Percentiles rank a stretch among this genome's conserved stretches.
These are phyloP conservation scores for Leucoma salicis DNA, from an alignment of 2,888 invertebrate species.

Conservation along the genomic window DNA sequence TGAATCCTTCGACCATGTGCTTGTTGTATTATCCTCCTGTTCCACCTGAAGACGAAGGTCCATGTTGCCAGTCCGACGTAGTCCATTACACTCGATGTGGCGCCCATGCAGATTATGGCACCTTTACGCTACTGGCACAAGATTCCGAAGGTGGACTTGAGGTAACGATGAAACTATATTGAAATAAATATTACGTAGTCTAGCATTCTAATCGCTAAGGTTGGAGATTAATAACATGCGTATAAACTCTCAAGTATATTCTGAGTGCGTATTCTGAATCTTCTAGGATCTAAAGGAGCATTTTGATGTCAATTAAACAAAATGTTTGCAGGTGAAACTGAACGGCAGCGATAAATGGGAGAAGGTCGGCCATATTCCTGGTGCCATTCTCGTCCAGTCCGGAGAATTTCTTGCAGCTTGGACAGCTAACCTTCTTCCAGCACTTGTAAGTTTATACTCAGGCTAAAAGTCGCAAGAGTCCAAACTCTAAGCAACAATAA, in stretches of 20 bases:
- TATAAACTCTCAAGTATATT: no score
- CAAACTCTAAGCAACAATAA: no score
- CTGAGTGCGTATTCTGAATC: no score
- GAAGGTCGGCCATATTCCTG: slow-evolving; percentile 88
- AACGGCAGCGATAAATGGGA: slow-evolving; percentile 86
- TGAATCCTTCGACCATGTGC: slow-evolving; percentile 86
- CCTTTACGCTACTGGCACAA: slow-evolving; percentile 87
- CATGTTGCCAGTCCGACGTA: slow-evolving; percentile 56
- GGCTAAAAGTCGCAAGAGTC: no score
- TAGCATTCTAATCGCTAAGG: no score
- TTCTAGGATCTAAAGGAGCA: no score
- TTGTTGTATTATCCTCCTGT: slow-evolving; percentile 88
- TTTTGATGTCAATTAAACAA: no score
- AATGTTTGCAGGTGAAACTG: slow-evolving; percentile 82
- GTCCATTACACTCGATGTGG: slow-evolving; percentile 84
- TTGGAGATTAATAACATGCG: no score
- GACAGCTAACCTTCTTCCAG: slow-evolving; percentile 87
- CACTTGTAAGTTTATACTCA: slow-evolving; percentile 85
- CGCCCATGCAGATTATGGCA: slow-evolving; percentile 88
- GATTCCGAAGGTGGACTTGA: slow-evolving; percentile 90
- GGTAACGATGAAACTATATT: slow-evolving; percentile 64
- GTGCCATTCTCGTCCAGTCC: slow-evolving; percentile 88
- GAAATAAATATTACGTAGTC: no score
- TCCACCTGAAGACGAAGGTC: slow-evolving; percentile 82
- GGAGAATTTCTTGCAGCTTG: slow-evolving; percentile 89